A percentile compares a stretch with the other conserved stretches of the same genome.
These are phyloP conservation scores for Melanargia galathea DNA, from an alignment of 2,888 invertebrate genomes.

Conservation along the genomic window DNA sequence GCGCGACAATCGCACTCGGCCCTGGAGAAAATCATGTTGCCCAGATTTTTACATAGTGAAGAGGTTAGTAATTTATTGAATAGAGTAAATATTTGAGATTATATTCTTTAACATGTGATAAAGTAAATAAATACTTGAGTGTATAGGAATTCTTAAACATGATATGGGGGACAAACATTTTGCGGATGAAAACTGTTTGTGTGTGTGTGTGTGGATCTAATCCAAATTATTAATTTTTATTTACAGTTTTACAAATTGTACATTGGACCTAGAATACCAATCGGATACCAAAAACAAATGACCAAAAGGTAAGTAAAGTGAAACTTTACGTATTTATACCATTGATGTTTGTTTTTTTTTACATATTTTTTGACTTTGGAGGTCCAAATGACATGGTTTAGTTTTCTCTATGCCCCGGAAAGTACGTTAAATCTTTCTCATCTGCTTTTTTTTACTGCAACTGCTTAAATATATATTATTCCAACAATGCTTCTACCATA, in stretches of 20 bases:
- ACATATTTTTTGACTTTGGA: too few relatives aligned
- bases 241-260: conserved; percentile 87
- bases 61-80: conserved; percentile 76
- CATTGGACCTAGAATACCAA: conserved; percentile 85
- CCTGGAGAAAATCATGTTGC: conserved; percentile 88
- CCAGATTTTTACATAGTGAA: conserved; percentile 91
- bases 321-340: too few relatives aligned
- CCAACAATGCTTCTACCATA: too few relatives aligned
- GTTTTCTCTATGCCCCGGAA: too few relatives aligned
- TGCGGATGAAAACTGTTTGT: background rate
- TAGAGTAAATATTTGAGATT: background rate
- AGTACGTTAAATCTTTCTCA: too few relatives aligned
- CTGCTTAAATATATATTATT: too few relatives aligned
- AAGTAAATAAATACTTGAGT: too few relatives aligned
- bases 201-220: background rate
- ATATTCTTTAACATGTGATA: background rate
- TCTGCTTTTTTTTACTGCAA: too few relatives aligned
- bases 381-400: too few relatives aligned
- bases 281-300: conserved; percentile 79
- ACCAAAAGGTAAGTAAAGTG: conserved; percentile 73
- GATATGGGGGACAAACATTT: too few relatives aligned
- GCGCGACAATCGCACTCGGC: conserved; percentile 89
- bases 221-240: conserved; percentile 28
- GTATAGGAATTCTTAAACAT: too few relatives aligned
- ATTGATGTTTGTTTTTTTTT: too few relatives aligned